Evolutionary conservation across 2,797 vertebrate genomes (phyloP).

Genomic region (Clamator glandarius): DNA sequence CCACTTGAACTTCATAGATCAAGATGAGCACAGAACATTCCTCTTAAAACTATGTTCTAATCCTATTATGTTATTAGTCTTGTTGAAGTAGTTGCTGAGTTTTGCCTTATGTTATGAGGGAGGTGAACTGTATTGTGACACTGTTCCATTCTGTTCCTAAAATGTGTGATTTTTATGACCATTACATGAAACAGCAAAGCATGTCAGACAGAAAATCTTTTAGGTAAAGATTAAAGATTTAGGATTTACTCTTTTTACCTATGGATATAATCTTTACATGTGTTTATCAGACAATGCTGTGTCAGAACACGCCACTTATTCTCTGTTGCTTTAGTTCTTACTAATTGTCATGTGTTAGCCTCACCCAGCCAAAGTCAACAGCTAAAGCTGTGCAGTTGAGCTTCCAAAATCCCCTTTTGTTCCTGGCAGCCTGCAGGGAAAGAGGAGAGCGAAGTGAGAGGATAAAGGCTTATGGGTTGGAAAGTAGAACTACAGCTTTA

Average conservation of each 20-base stretch:
- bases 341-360: neutral
- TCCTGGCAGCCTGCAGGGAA: no score
- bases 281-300: neutral
- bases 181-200: neutral
- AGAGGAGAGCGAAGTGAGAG: no score
- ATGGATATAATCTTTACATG: neutral
- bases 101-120: neutral
- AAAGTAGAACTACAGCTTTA: no score
- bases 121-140: neutral
- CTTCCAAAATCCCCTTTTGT: no score
- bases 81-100: neutral
- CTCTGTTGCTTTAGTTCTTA: neutral
- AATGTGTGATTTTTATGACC: neutral
- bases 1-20: neutral
- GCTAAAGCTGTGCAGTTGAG: no score
- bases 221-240: neutral
- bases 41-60: neutral
- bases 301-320: neutral
- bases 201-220: neutral
- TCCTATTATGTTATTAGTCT: neutral
- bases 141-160: neutral
- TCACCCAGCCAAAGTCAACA: no score
- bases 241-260: neutral
- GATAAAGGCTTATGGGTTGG: no score
- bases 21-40: neutral